A percentile compares a stretch with the other conserved stretches of the same genome.
Evolutionary conservation across 2,888 invertebrate species (phyloP).

Genomic region (Drosophila falleni): DNA sequence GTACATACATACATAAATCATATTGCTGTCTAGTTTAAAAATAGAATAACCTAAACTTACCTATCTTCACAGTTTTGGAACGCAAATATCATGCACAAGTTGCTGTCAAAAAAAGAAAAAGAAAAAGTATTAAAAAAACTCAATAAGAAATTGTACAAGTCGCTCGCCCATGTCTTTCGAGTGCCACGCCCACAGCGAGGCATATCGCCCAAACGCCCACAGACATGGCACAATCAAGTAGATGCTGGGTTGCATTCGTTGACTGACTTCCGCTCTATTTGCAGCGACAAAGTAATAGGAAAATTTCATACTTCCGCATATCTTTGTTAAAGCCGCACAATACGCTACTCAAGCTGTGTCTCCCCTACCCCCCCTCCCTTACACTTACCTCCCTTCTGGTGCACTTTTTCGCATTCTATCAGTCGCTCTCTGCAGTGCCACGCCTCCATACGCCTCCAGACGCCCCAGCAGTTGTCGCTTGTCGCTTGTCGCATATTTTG

Average conservation of each 20-base stretch:
- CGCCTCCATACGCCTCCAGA: slow-evolving; percentile 64
- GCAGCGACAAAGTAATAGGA: slow-evolving; percentile 77
- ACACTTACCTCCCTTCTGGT: neutral
- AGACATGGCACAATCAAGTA: slow-evolving; percentile 66
- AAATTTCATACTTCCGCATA: slow-evolving; percentile 79
- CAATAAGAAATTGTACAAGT: slow-evolving; percentile 25
- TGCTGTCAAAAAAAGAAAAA: neutral
- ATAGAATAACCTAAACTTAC: neutral
- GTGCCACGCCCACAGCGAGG: slow-evolving; percentile 30
- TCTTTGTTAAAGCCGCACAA: slow-evolving; percentile 67
- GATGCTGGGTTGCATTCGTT: slow-evolving; percentile 63
- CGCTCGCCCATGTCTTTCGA: slow-evolving; percentile 5
- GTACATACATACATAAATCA: neutral
- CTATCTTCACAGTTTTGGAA: slow-evolving; percentile 8
- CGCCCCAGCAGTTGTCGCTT: slow-evolving; percentile 66
- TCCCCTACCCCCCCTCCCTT: neutral
- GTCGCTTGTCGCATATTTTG: slow-evolving; percentile 75
- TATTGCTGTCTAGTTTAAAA: neutral
- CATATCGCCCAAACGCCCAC: slow-evolving; percentile 17
- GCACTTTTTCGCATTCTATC: slow-evolving; percentile 3
- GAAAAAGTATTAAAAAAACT: neutral
- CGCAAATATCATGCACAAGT: slow-evolving; percentile 7
- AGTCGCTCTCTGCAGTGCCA: slow-evolving; percentile 31
- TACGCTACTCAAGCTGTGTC: slow-evolving; percentile 33
- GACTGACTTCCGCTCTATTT: slow-evolving; percentile 79